A percentile compares a stretch with the other conserved stretches of the same genome.
These are phyloP conservation scores for Acromyrmex echinatior DNA, from an alignment of 1,140 invertebrate genomes.

Conservation along the genomic window DNA sequence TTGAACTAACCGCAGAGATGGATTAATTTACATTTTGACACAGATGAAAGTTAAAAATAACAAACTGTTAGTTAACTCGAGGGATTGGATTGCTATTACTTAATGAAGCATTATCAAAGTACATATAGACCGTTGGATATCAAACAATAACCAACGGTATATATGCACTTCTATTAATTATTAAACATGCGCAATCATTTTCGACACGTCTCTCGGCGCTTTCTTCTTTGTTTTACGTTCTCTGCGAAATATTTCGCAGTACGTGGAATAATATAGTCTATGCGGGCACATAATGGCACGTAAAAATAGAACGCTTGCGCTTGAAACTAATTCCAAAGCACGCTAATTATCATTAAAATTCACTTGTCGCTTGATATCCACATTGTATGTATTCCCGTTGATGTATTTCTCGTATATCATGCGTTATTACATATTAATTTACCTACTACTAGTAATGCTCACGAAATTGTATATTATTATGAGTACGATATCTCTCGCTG, in stretches of 20 bases:
- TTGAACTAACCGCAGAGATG: too few relatives aligned
- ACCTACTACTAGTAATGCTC: not conserved
- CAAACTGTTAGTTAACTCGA: too few relatives aligned
- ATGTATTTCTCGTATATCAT: not conserved
- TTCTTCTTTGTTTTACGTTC: not conserved
- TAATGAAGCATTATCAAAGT: too few relatives aligned
- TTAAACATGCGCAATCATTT: not conserved
- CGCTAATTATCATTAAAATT: conserved; percentile 17
- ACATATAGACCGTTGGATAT: too few relatives aligned
- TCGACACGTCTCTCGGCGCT: not conserved
- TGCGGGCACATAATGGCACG: not conserved
- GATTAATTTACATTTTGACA: too few relatives aligned
- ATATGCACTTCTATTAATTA: conserved; percentile 13
- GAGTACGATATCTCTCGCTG: not conserved
- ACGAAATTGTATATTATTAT: conserved; percentile 22
- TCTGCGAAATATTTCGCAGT: not conserved
- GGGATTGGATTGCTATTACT: too few relatives aligned
- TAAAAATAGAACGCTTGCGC: not conserved
- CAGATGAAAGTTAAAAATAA: too few relatives aligned
- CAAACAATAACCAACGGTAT: too few relatives aligned
- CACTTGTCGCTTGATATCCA: not conserved
- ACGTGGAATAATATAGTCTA: not conserved
- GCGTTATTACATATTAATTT: conserved; percentile 14
- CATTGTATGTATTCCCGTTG: not conserved
- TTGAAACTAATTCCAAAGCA: not conserved